Base-by-base conservation (phyloP, 2,888 invertebrate species). In the Artemia sinica region DNA sequence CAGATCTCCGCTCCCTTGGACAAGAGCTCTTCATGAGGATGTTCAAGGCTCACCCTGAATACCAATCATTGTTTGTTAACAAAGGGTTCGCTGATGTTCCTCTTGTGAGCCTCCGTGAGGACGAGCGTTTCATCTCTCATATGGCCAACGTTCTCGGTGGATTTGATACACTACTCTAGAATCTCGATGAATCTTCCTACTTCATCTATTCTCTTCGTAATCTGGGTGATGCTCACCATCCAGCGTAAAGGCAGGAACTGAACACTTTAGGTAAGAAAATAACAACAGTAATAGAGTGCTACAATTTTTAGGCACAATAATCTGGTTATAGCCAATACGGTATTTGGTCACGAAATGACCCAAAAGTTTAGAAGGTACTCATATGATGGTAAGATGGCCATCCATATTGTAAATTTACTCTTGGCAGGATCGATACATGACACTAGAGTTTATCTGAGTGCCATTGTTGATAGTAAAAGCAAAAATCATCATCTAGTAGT, bases 11-110 rank as follows among this genome's bases (percentile, higher is more conserved):
- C n/a, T n/a, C n/a, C 8, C 58, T 58, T 58, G 58, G 58, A 8
- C n/a, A 58, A 18, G 58, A 58, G 58, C 58, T 58, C 58, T 58
- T 58, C 58, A 18, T 58, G 8, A 58, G 58, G 58, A n/a, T 58
- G 58, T 58, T 58, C 10, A 58, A 58, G 58, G 28, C 58, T 58
- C 58, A 58, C 18, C 58, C 58, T 8, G 8, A 58, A 1, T 58
- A 58, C 10, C 58, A 58, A 9, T n/a, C 58, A 14, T 18, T 58
- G n/a, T 58, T 58, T 18, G 11, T 58, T 18, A 58, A 58, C 58
- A 58, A 58, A 18, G 58, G 58, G 8, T 58, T 58, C 58, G 58
- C 58, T 58, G 58, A 58, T 58, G 58, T 58, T 58, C 58, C 58
- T 18, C 58, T 14, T 8, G 18, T 14, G 14, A 18, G 18, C 14